These are phyloP conservation scores for Drosophila conformis DNA, from an alignment of 2,888 invertebrate species.

Conservation along the genomic window DNA sequence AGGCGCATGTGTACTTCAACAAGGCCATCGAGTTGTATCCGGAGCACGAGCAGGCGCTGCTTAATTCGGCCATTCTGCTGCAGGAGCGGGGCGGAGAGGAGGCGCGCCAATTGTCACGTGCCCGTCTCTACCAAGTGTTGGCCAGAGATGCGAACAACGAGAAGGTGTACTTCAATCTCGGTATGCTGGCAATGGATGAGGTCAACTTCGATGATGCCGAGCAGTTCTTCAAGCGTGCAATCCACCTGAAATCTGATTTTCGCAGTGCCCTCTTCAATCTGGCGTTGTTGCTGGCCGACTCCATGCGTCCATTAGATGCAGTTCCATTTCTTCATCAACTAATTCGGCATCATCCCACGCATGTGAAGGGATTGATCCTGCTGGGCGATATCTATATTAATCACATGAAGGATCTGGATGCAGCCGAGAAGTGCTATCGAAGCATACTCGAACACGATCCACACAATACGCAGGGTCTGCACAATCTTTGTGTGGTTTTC, in stretches of 20 bases:
- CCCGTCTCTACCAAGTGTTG: conserved; percentile 92
- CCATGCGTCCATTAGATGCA: conserved; percentile 94
- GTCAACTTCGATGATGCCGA: conserved; percentile 95
- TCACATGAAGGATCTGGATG: conserved; percentile 96
- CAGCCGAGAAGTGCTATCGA: conserved; percentile 97
- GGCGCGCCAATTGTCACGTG: conserved; percentile 91
- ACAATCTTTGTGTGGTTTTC: conserved; percentile 98
- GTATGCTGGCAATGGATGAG: conserved; percentile 98
- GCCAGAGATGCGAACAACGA: conserved; percentile 90
- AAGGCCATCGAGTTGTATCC: conserved; percentile 96
- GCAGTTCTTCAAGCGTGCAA: conserved; percentile 95
- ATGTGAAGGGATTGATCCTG: conserved; percentile 96
- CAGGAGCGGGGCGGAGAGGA: conserved; percentile 95
- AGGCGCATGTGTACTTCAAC: conserved; percentile 96
- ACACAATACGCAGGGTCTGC: conserved; percentile 96
- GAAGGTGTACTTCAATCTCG: conserved; percentile 96
- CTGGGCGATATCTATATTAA: conserved; percentile 98
- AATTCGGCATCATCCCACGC: conserved; percentile 95
- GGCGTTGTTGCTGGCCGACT: conserved; percentile 94
- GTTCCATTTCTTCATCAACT: conserved; percentile 96
- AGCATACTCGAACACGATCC: conserved; percentile 94
- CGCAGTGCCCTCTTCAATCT: conserved; percentile 97
- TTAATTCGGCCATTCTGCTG: conserved; percentile 97
- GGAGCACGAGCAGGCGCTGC: conserved; percentile 96
- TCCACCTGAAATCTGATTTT: conserved; percentile 94